Evolutionary conservation across 2,797 vertebrate species (phyloP), one percentile per base, ranked within the genome.

Genomic region (Macropodus opercularis): DNA sequence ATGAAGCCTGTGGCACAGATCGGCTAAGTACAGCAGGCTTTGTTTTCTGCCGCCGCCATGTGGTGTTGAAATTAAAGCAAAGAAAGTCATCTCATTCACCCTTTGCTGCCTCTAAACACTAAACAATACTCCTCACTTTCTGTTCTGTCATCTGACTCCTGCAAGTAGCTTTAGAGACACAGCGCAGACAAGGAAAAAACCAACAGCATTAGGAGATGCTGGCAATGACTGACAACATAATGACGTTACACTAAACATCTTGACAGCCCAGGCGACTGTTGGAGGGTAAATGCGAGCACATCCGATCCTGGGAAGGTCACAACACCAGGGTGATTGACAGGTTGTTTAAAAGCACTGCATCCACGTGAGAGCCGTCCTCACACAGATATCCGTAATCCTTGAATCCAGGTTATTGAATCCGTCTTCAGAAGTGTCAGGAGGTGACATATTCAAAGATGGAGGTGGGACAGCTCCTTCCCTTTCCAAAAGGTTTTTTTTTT

Each of bases 241-340:
- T 69, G 79, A 84, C 71, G 56, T 77, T 64, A 89, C 84, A 83
- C 72, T 39, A 61, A 85, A 80, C 69, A 62, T 71, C 72, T 75
- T 68, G 63, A 79, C 78, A 56, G 77, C 48, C 60, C 52, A 15
- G 56, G 13, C 17, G 73, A 73, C 49, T 47, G 73, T 61, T 63
- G 44, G 65, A 67, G 66, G 76, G 67, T 55, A 19, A 56, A 58
- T 22, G 62, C 58, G 35, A 34, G 62, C 51, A 54, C 38, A 46
- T 80, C 63, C 27, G 43, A 65, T 56, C 62, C 59, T 5, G 56
- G 59, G 53, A 70, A 66, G 63, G 62, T 82, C 69, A 78, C 42
- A 35, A 42, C 69, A 55, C 42, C 56, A 26, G 58, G 53, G 35
- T 79, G 77, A 83, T 12, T 63, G 75, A 50, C 75, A 71, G 61